A percentile compares a stretch with the other conserved stretches of the same genome.
These are phyloP conservation scores for Pterophyllum scalare DNA, from an alignment of 2,113 vertebrate species.

Conservation along the genomic window DNA sequence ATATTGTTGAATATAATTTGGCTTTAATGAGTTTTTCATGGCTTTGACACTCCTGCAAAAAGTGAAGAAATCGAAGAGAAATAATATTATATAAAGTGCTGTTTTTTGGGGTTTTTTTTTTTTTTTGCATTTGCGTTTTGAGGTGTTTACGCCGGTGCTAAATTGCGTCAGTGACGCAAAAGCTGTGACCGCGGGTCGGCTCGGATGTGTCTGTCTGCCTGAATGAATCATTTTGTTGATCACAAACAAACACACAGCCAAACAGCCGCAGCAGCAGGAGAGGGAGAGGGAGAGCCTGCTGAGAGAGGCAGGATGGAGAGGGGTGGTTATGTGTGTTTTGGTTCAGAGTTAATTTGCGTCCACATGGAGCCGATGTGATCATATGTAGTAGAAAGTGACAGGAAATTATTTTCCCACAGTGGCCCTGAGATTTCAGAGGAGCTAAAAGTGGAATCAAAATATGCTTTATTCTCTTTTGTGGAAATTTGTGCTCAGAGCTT, in stretches of 20 bases:
- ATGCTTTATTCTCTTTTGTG: background rate
- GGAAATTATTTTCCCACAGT: background rate
- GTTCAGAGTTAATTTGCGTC: background rate
- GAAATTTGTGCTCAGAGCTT: background rate
- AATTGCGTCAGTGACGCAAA: constrained; percentile 51
- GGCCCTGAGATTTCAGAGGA: background rate
- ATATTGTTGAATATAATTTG: background rate
- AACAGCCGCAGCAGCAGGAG: background rate
- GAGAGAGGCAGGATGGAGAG: background rate
- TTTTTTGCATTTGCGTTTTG: background rate
- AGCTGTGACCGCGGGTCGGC: background rate
- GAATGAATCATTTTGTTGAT: constrained; percentile 8
- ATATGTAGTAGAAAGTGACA: background rate
- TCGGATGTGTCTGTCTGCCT: background rate
- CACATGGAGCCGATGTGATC: background rate
- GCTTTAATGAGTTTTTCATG: background rate
- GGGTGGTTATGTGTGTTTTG: background rate
- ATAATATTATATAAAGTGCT: background rate
- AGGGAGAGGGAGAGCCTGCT: background rate
- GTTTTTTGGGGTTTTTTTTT: background rate
- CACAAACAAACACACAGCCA: background rate
- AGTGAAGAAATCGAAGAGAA: background rate
- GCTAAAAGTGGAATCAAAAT: background rate
- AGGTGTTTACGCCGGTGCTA: constrained; percentile 23
- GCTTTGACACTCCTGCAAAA: background rate